phyloP scores from a whole-genome alignment of 2,888 invertebrate genomes.

The Heliconius ethilla region DNA sequence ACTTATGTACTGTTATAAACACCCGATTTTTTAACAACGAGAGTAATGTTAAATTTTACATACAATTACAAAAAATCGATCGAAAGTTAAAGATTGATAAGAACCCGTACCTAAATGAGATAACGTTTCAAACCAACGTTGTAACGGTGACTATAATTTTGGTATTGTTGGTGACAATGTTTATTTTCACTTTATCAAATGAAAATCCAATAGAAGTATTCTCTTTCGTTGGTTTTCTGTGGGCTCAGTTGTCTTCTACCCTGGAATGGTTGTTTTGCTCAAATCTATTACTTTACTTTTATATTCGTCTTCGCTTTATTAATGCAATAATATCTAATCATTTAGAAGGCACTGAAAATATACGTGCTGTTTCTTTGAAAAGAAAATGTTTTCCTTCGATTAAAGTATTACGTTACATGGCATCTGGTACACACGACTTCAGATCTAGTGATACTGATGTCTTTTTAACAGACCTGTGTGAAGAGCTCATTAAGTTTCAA shows the following conservation, averaged over 20 bases:
- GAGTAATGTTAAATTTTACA: conserved; percentile 56
- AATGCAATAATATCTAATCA: conserved; percentile 61
- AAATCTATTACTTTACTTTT: conserved; percentile 57
- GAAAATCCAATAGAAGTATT: conserved; percentile 23
- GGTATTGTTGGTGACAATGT: conserved; percentile 23
- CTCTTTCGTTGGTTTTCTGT: conserved; percentile 39
- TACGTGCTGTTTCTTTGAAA: conserved; percentile 29
- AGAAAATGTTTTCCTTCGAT: conserved; percentile 43
- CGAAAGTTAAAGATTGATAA: conserved; percentile 57
- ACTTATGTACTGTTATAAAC: conserved; percentile 53
- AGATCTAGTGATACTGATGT: conserved; percentile 45
- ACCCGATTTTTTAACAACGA: conserved; percentile 58
- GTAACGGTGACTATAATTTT: conserved; percentile 44
- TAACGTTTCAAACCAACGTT: conserved; percentile 48
- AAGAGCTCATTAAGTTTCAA: conserved; percentile 48
- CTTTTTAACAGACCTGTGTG: conserved; percentile 51
- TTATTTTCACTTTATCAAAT: conserved; percentile 36
- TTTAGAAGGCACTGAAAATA: conserved; percentile 44
- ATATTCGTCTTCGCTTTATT: conserved; percentile 55
- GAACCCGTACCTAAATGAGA: conserved; percentile 49
- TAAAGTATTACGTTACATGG: conserved; percentile 50
- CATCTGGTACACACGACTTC: conserved; percentile 55
- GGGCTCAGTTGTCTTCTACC: conserved; percentile 51
- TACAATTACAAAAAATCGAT: conserved; percentile 63
- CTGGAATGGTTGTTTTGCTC: conserved; percentile 57